Conservation (phyloP, 2,797 vertebrate species). For the Gymnopithys bicolor region DNA sequence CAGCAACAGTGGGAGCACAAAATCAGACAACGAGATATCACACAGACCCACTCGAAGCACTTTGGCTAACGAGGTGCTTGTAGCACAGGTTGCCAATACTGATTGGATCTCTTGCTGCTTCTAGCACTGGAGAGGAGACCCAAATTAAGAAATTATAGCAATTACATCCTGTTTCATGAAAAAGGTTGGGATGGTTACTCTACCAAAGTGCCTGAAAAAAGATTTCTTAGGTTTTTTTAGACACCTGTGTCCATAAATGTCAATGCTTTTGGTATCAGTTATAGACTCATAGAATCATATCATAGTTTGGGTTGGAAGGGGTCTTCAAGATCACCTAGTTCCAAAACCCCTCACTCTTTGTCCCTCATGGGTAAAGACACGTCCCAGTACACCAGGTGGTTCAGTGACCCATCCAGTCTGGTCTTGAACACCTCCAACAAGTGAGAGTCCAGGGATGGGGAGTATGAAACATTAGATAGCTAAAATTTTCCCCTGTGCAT, state of each 20-base stretch:
- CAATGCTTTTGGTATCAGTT: background rate
- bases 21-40: constrained; percentile 21
- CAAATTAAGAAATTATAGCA: background rate
- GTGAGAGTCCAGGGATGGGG: background rate
- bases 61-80: background rate
- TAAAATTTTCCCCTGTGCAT: background rate
- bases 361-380: background rate
- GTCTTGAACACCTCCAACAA: background rate
- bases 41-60: background rate
- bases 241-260: background rate
- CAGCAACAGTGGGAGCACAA: constrained; percentile 57
- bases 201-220: background rate
- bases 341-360: background rate
- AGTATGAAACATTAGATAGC: background rate
- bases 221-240: background rate
- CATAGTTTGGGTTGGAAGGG: background rate
- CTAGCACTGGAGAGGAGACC: background rate
- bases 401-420: background rate
- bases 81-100: background rate
- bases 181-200: background rate
- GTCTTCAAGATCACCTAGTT: background rate
- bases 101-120: background rate
- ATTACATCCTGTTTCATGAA: background rate
- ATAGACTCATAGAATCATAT: background rate
- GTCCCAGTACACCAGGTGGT: background rate